Conservation (phyloP, 2,888 invertebrate species). For the Taphrorychus bicolor region DNA sequence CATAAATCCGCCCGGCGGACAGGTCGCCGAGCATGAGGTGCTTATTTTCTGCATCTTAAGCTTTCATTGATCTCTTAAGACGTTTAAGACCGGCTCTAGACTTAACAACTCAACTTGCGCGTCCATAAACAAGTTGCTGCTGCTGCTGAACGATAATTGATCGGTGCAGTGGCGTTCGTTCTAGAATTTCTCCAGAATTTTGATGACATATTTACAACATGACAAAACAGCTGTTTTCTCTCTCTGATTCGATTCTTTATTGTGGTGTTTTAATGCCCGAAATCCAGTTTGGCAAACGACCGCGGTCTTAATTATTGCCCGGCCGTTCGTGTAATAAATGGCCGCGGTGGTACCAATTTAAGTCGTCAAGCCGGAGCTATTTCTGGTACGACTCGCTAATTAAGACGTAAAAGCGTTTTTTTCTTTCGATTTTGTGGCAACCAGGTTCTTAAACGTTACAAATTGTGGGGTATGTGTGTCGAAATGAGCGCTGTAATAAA, state of each 20-base stretch:
- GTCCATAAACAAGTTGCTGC: neutral
- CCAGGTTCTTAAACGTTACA: neutral
- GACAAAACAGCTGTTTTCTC: slow-evolving; percentile 45
- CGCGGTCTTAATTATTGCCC: slow-evolving; percentile 30
- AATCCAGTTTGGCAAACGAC: slow-evolving; percentile 40
- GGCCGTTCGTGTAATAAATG: slow-evolving; percentile 22
- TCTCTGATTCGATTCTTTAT: slow-evolving; percentile 46
- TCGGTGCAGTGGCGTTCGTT: neutral
- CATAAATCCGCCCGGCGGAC: neutral
- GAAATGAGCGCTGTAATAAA: neutral
- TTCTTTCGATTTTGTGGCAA: neutral
- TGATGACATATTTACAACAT: slow-evolving; percentile 32
- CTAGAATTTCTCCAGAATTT: neutral
- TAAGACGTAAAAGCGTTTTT: slow-evolving; percentile 15
- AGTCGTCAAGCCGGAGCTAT: slow-evolving; percentile 13
- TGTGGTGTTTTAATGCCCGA: slow-evolving; percentile 46
- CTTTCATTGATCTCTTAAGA: slow-evolving; percentile 2
- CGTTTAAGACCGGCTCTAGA: neutral
- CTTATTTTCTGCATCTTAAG: slow-evolving; percentile 4
- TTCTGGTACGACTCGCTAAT: slow-evolving; percentile 23
- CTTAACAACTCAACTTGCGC: slow-evolving; percentile 1
- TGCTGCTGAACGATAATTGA: neutral
- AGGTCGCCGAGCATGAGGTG: neutral
- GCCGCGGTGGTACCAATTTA: slow-evolving; percentile 26
- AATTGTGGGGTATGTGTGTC: neutral